phyloP scores from a whole-genome alignment of 2,888 invertebrate genomes.

The Andrena minutula region DNA sequence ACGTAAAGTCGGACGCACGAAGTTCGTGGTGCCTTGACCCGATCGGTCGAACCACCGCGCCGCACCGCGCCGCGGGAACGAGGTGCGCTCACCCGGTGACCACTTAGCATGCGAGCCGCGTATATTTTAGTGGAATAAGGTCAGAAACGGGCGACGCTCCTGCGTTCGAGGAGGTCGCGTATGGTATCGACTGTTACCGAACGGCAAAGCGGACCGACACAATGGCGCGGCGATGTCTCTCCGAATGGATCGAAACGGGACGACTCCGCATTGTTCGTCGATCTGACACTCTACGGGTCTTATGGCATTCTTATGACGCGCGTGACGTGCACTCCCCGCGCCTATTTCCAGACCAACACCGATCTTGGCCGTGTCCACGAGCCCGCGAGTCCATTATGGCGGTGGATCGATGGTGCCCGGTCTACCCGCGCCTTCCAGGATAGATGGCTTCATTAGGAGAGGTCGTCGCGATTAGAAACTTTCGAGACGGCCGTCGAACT shows the following conservation, averaged over 20 bases:
- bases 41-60: slow-evolving; percentile 38
- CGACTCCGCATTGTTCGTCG: slow-evolving; percentile 63
- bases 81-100: slow-evolving; percentile 14
- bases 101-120: slow-evolving; percentile 73
- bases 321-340: slow-evolving; percentile 75
- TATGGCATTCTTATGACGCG: slow-evolving; percentile 81
- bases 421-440: slow-evolving; percentile 28
- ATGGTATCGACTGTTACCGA: slow-evolving; percentile 74
- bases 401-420: slow-evolving; percentile 55
- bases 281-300: slow-evolving; percentile 73
- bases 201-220: slow-evolving; percentile 69
- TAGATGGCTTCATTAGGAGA: slow-evolving; percentile 57
- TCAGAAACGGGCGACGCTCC: slow-evolving; percentile 75
- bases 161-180: slow-evolving; percentile 64
- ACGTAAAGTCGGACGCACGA: slow-evolving; percentile 50
- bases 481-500: slow-evolving; percentile 2
- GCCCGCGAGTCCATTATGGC: slow-evolving; percentile 60
- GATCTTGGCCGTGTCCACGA: slow-evolving; percentile 9
- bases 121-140: slow-evolving; percentile 82
- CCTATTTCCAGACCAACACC: slow-evolving; percentile 49
- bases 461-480: slow-evolving; percentile 13
- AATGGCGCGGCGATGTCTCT: slow-evolving; percentile 74
- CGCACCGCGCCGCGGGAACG: not conserved
- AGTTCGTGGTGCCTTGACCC: slow-evolving; percentile 62
- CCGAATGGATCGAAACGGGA: slow-evolving; percentile 68